Percentiles rank a stretch among this genome's conserved stretches.
Conservation (phyloP, 2,888 invertebrate genomes). For the Cheilosia pagana region DNA sequence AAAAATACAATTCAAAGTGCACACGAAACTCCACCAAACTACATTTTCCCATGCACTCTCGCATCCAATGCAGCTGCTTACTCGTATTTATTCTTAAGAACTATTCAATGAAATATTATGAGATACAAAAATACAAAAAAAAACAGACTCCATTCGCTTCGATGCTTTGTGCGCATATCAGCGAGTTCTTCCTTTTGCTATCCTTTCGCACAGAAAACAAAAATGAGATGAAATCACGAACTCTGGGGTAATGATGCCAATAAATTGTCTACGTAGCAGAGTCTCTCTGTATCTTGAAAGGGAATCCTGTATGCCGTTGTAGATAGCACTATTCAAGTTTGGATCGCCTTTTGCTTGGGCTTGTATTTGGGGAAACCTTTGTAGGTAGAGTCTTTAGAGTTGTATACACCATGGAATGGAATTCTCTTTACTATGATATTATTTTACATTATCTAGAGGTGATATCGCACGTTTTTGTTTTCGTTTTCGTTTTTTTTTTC, state of each 20-base stretch:
- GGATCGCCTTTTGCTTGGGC: neutral
- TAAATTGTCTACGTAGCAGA: constrained; percentile 25
- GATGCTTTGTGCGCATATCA: constrained; percentile 3
- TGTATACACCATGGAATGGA: neutral
- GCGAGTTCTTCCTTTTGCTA: neutral
- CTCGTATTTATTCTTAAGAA: neutral
- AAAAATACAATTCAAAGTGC: neutral
- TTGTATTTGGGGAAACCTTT: neutral
- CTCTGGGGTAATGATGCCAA: constrained; percentile 17
- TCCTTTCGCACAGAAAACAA: constrained; percentile 6
- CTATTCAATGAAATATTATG: constrained; percentile 21
- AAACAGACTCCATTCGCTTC: neutral
- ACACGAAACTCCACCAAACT: neutral
- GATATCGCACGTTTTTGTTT: constrained; percentile 12
- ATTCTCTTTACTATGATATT: constrained; percentile 11
- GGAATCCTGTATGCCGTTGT: constrained; percentile 6
- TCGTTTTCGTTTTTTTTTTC: neutral
- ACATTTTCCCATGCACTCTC: neutral
- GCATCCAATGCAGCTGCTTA: constrained; percentile 1
- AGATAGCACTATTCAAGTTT: constrained; percentile 11
- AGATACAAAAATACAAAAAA: neutral
- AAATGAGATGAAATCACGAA: constrained; percentile 28
- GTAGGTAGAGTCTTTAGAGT: neutral
- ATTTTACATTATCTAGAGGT: constrained; percentile 17
- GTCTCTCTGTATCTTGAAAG: neutral